Evolutionary conservation across 2,113 vertebrate genomes (phyloP).

Genomic region (Eclectus roratus): DNA sequence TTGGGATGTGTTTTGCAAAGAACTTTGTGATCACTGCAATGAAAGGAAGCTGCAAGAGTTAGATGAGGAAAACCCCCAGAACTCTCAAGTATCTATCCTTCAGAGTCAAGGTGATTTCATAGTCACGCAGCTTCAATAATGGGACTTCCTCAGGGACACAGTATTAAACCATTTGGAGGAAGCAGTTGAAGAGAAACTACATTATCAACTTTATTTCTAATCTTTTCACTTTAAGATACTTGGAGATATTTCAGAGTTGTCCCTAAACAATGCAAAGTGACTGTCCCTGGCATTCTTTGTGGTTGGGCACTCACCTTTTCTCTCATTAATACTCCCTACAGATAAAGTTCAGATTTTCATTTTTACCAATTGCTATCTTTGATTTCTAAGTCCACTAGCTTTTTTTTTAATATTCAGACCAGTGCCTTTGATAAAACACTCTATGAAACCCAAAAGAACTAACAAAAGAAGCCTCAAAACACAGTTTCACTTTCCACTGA

Average conservation of each 20-base stretch:
- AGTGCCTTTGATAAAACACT: not conserved
- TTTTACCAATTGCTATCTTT: not conserved
- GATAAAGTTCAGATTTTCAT: not conserved
- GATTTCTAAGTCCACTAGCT: not conserved
- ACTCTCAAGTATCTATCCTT: not conserved
- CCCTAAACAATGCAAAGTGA: not conserved
- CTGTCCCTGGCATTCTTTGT: not conserved
- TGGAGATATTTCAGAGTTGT: not conserved
- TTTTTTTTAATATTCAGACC: not conserved
- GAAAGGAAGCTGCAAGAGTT: not conserved
- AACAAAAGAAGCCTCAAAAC: not conserved
- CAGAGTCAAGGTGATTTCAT: slow-evolving; percentile 32
- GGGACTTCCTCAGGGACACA: slow-evolving; percentile 19
- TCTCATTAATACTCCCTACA: not conserved
- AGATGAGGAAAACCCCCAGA: not conserved
- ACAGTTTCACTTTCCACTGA: not conserved
- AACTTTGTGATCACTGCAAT: not conserved
- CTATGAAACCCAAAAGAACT: not conserved
- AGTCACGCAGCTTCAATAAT: not conserved
- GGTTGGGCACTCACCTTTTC: not conserved
- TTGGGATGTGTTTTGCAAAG: not conserved
- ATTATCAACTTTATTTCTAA: slow-evolving; percentile 12
- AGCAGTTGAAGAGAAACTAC: slow-evolving; percentile 33
- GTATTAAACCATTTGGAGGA: not conserved
- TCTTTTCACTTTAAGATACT: slow-evolving; percentile 26